Evolutionary conservation across 2,113 vertebrate genomes (phyloP), one percentile per base, ranked within the genome.

Genomic region (Mus spicilegus): DNA sequence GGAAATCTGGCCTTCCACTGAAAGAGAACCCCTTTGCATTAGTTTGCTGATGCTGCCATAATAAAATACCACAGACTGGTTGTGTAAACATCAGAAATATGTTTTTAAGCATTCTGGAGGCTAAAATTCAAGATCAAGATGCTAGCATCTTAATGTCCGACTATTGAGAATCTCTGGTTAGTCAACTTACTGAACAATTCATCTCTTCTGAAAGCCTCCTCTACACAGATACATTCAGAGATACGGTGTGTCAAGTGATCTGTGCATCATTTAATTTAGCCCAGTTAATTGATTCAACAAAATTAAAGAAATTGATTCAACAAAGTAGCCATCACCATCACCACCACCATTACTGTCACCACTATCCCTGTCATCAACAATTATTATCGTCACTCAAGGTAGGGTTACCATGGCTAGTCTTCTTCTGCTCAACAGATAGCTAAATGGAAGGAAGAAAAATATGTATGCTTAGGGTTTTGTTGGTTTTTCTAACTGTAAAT

Each of bases 391-490:
- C 2, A 20, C 78, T 39, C 56, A 28, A 28, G 20, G 28, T 39
- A 70, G 36, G 22, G 22, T 0, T 24, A 72, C 0, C 24, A 5
- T 82, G 90, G 33, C 14, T 76, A 46, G 73, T 39, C 6, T 33
- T 46, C 6, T 42, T 22, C 84, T 87, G n/a, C 5, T 69, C n/a
- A 65, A 22, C 9, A 80, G 61, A 61, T 84, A 51, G 69, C 58
- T 46, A 93, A 93, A 84, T 89, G 12, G 30, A 36, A 88, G 82
- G 46, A 81, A 63, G 30, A 73, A 94, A 90, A 65, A 12, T 30
- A 81, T 12, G 5, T 89, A 14, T 33, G n/a, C 63, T 90, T 84
- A 69, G 36, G 56, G 78, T 91, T 81, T 63, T 36, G 20, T 65
- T 46, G 81, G 30, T 10, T 96, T 90, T 91, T 78, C 82, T 92